Evolutionary conservation across 2,797 vertebrate genomes (phyloP).

Genomic region (Tiaroga cobitis): DNA sequence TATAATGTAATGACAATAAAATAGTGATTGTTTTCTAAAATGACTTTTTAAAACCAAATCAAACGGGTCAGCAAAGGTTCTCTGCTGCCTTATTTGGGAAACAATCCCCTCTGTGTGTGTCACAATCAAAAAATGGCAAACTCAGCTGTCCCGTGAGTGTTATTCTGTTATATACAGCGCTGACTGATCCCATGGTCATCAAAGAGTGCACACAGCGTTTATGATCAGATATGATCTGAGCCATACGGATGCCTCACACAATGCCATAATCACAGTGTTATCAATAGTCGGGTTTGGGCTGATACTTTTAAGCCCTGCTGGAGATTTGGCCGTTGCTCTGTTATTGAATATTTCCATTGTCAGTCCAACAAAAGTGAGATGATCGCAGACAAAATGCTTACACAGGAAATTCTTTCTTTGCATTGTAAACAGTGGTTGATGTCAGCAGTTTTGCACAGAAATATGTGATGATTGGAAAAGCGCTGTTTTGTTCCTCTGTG

Average conservation of each 20-base stretch:
- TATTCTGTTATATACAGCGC: constrained; percentile 36
- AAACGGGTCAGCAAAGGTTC: not conserved
- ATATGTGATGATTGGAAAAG: constrained; percentile 84
- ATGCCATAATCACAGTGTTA: constrained; percentile 67
- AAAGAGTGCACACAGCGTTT: constrained; percentile 62
- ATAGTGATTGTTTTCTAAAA: not conserved
- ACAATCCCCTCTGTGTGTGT: constrained; percentile 32
- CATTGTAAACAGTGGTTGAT: constrained; percentile 81
- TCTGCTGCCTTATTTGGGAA: constrained; percentile 2
- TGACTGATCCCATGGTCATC: constrained; percentile 49
- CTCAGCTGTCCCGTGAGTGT: constrained; percentile 47
- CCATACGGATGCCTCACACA: constrained; percentile 58
- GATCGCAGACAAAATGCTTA: constrained; percentile 80
- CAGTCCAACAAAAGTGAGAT: constrained; percentile 78
- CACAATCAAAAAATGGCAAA: constrained; percentile 47
- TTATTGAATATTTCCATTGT: constrained; percentile 77
- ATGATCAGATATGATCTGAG: constrained; percentile 68
- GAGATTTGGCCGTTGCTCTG: constrained; percentile 72
- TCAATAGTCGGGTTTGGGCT: constrained; percentile 59
- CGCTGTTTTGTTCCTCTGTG: constrained; percentile 71
- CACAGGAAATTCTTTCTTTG: constrained; percentile 84
- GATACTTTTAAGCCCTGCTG: constrained; percentile 58
- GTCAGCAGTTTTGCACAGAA: constrained; percentile 84
- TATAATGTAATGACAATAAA: not conserved
- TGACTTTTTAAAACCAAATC: not conserved